Conservation (phyloP, 2,797 vertebrate species). For the Erpetoichthys calabaricus region DNA sequence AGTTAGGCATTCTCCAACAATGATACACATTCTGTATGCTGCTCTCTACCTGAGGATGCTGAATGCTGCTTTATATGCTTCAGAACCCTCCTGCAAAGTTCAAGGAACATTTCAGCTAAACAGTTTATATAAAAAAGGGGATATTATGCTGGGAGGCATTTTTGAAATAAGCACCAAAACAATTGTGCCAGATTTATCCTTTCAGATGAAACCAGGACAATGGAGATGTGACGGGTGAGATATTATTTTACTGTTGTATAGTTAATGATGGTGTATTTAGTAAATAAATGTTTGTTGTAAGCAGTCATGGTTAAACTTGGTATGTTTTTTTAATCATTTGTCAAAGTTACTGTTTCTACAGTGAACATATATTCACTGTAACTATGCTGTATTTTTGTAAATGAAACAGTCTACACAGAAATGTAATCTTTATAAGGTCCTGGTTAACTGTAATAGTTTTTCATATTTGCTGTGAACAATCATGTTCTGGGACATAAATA, state of each 20-base stretch:
- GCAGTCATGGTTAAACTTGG: neutral
- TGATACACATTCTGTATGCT: neutral
- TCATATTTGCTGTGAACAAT: neutral
- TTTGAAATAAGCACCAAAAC: constrained; percentile 30
- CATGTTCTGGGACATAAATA: neutral
- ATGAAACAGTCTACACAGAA: too few species aligned
- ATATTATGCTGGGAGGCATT: constrained; percentile 28
- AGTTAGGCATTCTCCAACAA: too few species aligned
- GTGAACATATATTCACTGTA: neutral
- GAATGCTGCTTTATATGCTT: neutral
- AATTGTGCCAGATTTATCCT: constrained; percentile 20
- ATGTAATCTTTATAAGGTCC: too few species aligned
- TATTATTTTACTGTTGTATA: too few species aligned
- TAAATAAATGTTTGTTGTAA: neutral
- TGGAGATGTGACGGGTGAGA: constrained; percentile 27
- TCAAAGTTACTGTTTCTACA: neutral
- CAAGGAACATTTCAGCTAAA: constrained; percentile 23
- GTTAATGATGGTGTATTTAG: too few species aligned
- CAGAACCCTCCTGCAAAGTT: constrained; percentile 14
- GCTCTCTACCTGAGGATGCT: constrained; percentile 10
- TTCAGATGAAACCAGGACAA: constrained; percentile 15
- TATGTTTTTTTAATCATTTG: neutral
- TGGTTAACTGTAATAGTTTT: too few species aligned
- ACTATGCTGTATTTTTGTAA: too few species aligned
- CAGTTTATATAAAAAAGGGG: constrained; percentile 24